Percentiles rank a stretch among this genome's conserved stretches.
These are phyloP conservation scores for Amblyteles armatorius DNA, from an alignment of 2,888 invertebrate genomes.

Conservation along the genomic window DNA sequence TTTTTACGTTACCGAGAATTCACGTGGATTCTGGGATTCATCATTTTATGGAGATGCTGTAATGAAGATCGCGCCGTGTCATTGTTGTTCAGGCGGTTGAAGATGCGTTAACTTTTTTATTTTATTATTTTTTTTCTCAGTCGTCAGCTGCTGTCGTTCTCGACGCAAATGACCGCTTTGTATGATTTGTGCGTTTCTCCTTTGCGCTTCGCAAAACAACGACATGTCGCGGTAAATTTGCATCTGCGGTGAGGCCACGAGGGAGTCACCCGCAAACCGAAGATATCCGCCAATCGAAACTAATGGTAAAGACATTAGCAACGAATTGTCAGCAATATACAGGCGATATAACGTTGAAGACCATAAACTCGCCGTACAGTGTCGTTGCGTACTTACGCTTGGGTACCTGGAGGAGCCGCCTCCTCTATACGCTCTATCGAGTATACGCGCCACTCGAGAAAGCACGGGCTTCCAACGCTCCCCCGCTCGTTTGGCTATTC, in stretches of 20 bases:
- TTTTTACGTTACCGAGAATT: slow-evolving; percentile 11
- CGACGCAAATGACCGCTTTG: slow-evolving; percentile 1
- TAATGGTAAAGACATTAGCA: slow-evolving; percentile 82
- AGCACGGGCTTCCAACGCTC: slow-evolving; percentile 17
- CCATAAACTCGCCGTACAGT: slow-evolving; percentile 82
- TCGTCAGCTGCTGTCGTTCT: neutral
- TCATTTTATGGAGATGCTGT: neutral
- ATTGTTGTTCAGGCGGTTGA: neutral
- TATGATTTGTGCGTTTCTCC: neutral
- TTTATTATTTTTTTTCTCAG: neutral
- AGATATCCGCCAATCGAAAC: slow-evolving; percentile 76
- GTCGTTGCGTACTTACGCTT: slow-evolving; percentile 74
- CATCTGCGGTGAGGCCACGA: neutral
- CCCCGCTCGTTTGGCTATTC: slow-evolving; percentile 52
- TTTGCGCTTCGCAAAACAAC: slow-evolving; percentile 23
- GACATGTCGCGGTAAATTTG: slow-evolving; percentile 1
- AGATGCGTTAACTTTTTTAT: neutral
- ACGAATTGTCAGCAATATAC: slow-evolving; percentile 83
- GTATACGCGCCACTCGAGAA: slow-evolving; percentile 37
- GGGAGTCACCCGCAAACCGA: slow-evolving; percentile 2
- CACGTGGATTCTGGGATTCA: neutral
- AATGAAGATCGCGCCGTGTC: slow-evolving; percentile 19
- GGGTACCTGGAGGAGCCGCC: slow-evolving; percentile 61
- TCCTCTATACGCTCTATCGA: slow-evolving; percentile 56
- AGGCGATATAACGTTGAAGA: slow-evolving; percentile 82